A percentile compares a stretch with the other conserved stretches of the same genome.
Conservation (phyloP, 1,140 invertebrate genomes). For the Pogonognathellus flavescens region DNA sequence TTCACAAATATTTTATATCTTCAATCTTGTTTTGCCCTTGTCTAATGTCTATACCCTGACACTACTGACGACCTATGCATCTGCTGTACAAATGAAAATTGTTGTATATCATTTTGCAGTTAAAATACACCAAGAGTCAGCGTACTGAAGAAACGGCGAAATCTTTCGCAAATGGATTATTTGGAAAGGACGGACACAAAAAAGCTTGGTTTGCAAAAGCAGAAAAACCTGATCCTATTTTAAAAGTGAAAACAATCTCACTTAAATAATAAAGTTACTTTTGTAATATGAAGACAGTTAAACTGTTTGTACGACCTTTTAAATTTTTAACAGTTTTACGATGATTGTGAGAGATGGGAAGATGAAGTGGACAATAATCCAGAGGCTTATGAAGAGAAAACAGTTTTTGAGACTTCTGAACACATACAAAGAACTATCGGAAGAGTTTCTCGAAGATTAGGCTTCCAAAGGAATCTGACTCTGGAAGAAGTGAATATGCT, state of each 20-base stretch:
- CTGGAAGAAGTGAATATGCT: conserved; percentile 76
- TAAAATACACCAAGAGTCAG: conserved; percentile 82
- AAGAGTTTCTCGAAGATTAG: conserved; percentile 76
- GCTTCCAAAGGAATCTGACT: conserved; percentile 73
- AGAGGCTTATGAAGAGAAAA: conserved; percentile 76
- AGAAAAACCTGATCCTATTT: conserved; percentile 77
- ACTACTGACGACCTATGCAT: too few species aligned
- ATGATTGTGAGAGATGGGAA: conserved; percentile 82
- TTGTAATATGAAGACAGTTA: too few species aligned
- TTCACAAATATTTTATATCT: neutral
- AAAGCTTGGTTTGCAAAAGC: conserved; percentile 77
- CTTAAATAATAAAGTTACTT: too few species aligned
- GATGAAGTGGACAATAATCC: conserved; percentile 82
- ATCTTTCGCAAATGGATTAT: conserved; percentile 80
- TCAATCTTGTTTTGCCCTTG: too few species aligned
- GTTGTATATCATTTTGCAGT: too few species aligned
- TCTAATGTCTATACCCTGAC: too few species aligned
- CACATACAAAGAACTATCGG: conserved; percentile 76
- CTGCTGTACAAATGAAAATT: too few species aligned
- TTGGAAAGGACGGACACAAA: conserved; percentile 76
- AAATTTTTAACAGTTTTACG: conserved; percentile 78
- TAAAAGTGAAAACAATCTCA: conserved; percentile 75
- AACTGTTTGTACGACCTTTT: too few species aligned
- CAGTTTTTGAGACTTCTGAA: conserved; percentile 75
- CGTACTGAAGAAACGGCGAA: conserved; percentile 80